Evolutionary conservation across 2,888 invertebrate genomes (phyloP).

Genomic region (Automeris io): DNA sequence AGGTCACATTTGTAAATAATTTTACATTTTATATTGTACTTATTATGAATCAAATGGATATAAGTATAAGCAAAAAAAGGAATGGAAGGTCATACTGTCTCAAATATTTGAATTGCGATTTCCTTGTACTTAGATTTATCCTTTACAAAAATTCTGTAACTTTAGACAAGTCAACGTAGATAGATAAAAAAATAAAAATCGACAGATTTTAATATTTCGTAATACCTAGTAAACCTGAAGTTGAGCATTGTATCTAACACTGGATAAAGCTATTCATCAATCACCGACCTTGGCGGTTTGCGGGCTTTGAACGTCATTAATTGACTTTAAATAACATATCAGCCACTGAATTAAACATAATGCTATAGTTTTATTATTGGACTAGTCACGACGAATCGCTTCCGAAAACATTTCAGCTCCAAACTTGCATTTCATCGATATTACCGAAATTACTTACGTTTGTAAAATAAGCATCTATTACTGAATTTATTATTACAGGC

Average conservation of each 20-base stretch:
- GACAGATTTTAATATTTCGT: too few relatives aligned
- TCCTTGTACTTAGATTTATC: too few relatives aligned
- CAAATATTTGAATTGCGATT: too few relatives aligned
- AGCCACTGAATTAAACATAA: conserved; percentile 42
- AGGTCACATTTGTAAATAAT: too few relatives aligned
- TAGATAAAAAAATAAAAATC: too few relatives aligned
- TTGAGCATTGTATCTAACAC: background rate
- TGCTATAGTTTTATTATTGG: conserved; percentile 52
- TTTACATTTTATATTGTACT: too few relatives aligned
- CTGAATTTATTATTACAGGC: conserved; percentile 28
- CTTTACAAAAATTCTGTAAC: too few relatives aligned
- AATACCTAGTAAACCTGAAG: background rate
- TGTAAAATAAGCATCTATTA: conserved; percentile 50
- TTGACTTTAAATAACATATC: conserved; percentile 48
- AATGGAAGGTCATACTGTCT: too few relatives aligned
- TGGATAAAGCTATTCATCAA: conserved; percentile 5
- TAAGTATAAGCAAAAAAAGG: too few relatives aligned
- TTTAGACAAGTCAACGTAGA: too few relatives aligned
- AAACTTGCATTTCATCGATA: conserved; percentile 24
- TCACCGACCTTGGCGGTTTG: conserved; percentile 23
- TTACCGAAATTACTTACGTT: conserved; percentile 40
- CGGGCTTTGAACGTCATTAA: conserved; percentile 36
- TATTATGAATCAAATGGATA: too few relatives aligned
- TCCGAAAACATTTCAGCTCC: conserved; percentile 30
- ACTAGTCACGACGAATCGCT: conserved; percentile 59